A percentile compares a stretch with the other conserved stretches of the same genome.
Conservation (phyloP, 1,140 invertebrate species). For the Gryllus bimaculatus region DNA sequence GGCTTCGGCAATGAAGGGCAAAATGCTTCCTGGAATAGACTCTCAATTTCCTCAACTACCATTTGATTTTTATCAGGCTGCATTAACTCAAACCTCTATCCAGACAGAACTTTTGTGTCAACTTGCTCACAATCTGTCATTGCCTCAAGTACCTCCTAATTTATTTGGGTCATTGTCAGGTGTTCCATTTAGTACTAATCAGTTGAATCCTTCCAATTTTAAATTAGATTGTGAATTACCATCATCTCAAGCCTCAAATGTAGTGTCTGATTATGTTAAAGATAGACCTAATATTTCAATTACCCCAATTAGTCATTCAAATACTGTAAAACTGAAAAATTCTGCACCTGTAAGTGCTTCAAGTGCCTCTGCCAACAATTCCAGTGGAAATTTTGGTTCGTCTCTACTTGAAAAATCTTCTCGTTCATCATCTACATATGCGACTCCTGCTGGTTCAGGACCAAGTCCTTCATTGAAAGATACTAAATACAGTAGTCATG, state of each 20-base stretch:
- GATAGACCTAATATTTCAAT: not conserved
- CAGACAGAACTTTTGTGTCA: slow-evolving; percentile 17
- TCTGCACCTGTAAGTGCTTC: not conserved
- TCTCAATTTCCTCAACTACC: slow-evolving; percentile 13
- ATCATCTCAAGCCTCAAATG: not conserved
- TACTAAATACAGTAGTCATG: not conserved
- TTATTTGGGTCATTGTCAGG: not conserved
- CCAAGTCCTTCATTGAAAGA: not conserved
- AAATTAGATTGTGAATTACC: not conserved
- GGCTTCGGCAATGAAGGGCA: slow-evolving; percentile 1
- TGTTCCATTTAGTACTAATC: not conserved
- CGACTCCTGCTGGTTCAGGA: not conserved
- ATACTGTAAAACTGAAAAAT: not conserved
- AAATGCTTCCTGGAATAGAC: not conserved
- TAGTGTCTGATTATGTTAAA: not conserved
- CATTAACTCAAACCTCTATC: not conserved
- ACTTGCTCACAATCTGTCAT: not conserved
- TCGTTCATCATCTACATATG: not conserved
- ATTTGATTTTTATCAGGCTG: not conserved
- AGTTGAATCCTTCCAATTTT: not conserved
- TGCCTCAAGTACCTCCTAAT: not conserved
- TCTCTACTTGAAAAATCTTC: not conserved
- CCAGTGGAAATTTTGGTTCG: not conserved
- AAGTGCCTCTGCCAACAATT: not conserved
- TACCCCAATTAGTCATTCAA: not conserved